Evolutionary conservation across 1,140 invertebrate species (phyloP), one percentile per base, ranked within the genome.

Genomic region (Venustaconcha ellipsiformis): DNA sequence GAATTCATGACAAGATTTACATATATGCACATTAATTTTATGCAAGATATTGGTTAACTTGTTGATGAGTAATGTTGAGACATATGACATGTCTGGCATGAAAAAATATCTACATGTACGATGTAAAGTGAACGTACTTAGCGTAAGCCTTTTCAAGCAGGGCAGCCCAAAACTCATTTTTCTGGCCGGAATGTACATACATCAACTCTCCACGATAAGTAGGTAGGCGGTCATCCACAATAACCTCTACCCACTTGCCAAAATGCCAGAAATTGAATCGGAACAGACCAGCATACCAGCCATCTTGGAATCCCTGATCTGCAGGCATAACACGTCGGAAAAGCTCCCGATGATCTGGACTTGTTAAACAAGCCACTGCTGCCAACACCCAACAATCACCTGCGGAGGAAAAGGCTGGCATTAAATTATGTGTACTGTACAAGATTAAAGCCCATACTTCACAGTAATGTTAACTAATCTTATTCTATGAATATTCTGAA

Each of bases 101-200:
- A 48, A 48, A 48, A 48, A 48, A 4, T 48, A 8, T 48, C 37
- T 48, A 48, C 37, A 8, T 48, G 37, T 48, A 48, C 37, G 0
- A 48, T 48, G 11, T 0, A 48, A 48, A 48, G 37, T 48, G 37
- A 48, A 91, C 92, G 92, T 91, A 94, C 94, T 95, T 96, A 57
- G 95, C 94, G 89, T 95, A 95, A 37, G 94, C 95, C 89, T 96
- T 96, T 88, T 96, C 95, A 48, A 96, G 88, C 14, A 96, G 88
- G 14, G 94, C 93, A n/a, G 92, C 92, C 94, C 95, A 96, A 88
- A 95, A 96, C 84, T 95, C 94, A 37, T 93, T 93, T 1, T 92
- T 91, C 82, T 94, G 93, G 12, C 92, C 90, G 57, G 76, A 93
- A 79, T 94, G 93, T 67, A 95, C 90, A 85, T 93, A 94, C 58